Conservation (phyloP, 2,888 invertebrate species). For the Oxytorus armatus region DNA sequence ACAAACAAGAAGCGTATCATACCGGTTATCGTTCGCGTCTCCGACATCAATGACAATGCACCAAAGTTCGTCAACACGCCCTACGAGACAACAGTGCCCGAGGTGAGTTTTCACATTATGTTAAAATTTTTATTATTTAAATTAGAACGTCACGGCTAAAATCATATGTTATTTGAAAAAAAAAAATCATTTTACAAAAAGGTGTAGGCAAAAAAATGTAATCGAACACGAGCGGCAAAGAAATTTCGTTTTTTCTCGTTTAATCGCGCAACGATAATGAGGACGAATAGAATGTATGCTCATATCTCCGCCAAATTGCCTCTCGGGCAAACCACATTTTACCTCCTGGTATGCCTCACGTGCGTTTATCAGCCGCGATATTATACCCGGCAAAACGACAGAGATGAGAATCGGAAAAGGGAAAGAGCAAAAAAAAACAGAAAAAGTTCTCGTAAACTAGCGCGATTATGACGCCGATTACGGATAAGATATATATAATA, state of each 20-base stretch:
- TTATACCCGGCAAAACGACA: slow-evolving; percentile 28
- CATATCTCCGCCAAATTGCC: slow-evolving; percentile 8
- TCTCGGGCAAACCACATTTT: slow-evolving; percentile 7
- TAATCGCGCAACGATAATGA: not conserved
- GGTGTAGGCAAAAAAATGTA: no score
- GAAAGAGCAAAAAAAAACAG: slow-evolving; percentile 4
- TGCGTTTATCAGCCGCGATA: slow-evolving; percentile 25
- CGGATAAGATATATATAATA: slow-evolving; percentile 36
- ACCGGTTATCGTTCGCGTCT: slow-evolving; percentile 95
- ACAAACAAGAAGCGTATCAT: slow-evolving; percentile 93
- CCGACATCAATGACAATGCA: slow-evolving; percentile 95
- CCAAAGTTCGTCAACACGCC: slow-evolving; percentile 94
- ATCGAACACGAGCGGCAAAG: no score
- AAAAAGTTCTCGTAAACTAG: slow-evolving; percentile 44
- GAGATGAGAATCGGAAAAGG: slow-evolving; percentile 23
- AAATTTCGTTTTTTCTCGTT: not conserved
- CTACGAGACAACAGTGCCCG: slow-evolving; percentile 93
- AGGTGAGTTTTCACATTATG: slow-evolving; percentile 87
- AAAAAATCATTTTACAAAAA: no score
- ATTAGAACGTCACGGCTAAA: no score
- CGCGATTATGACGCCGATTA: slow-evolving; percentile 59
- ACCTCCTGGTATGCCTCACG: not conserved
- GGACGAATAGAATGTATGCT: not conserved
- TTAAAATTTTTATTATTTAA: not conserved
- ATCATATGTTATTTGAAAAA: no score